A percentile compares a stretch with the other conserved stretches of the same genome.
Conservation (phyloP, 1,140 invertebrate genomes). For the Polypedilum pembai region DNA sequence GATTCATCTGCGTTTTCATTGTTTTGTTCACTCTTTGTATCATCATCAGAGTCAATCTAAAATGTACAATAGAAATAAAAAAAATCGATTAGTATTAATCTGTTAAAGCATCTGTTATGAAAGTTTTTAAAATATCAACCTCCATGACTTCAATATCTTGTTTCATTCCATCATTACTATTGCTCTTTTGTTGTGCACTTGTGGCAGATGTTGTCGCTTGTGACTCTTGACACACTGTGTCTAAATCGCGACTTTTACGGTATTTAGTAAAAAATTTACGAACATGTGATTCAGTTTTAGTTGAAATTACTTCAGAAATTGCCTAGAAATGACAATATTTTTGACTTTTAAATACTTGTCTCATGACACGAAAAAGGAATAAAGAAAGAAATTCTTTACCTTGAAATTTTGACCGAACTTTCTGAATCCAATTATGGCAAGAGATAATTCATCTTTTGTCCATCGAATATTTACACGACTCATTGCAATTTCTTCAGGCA, state of each 20-base stretch:
- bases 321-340: conserved; percentile 44
- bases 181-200: conserved; percentile 25
- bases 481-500: neutral
- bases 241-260: conserved; percentile 81
- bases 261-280: conserved; percentile 84
- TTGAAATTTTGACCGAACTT: conserved; percentile 49
- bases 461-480: conserved; percentile 70
- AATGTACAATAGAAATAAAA: neutral
- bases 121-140: neutral
- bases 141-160: conserved; percentile 28
- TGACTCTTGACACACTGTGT: conserved; percentile 72
- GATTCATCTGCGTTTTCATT: neutral
- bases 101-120: neutral
- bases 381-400: neutral
- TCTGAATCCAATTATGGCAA: conserved; percentile 85
- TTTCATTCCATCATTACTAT: neutral
- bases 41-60: conserved; percentile 20
- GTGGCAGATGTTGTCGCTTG: conserved; percentile 30
- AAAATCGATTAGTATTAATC: neutral
- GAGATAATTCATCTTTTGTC: conserved; percentile 84
- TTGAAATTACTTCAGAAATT: conserved; percentile 90
- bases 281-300: conserved; percentile 88
- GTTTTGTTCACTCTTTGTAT: neutral
- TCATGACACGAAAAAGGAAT: no score
- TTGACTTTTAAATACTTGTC: neutral